Base-by-base conservation (phyloP, 2,113 vertebrate genomes). In the Oreochromis niloticus region DNA sequence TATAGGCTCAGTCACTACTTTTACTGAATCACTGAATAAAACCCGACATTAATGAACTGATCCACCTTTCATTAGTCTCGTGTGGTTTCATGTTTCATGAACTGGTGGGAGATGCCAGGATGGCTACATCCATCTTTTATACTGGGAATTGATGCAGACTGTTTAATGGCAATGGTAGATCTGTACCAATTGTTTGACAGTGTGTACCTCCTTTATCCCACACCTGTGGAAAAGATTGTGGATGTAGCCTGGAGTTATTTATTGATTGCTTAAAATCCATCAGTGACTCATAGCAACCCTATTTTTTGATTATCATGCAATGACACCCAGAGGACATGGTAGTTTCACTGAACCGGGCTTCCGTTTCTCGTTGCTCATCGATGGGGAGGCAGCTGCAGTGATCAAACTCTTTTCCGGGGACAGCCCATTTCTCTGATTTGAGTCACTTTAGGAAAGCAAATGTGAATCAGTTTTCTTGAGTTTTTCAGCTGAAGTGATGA, bases 131-230 rank as follows among this genome's bases (percentile, higher is more conserved):
- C 68, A 73, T 73, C 5, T 73, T 46, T 7, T 73, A 73, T 46
- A 24, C 41, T 1, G 41, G 8, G 0, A 46, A 16, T 46, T 16
- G 0, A 73, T 4, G 41, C 39, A 48, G 13, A 73, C 68, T 73
- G 41, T 73, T 73, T 73, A 73, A 41, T 22, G 11, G 7, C 63
- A 46, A 30, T 17, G 22, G 22, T 73, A 73, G 68, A 73, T 43
- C 39, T 73, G 68, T 41, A 46, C 13, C 22, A 73, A 16, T 10
- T 46, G 66, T 43, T 73, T 73, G 68, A 27, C 68, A 48, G 13
- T 16, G 13, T 48, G 46, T 43, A 43, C 41, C 41, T 12, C 11
- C 41, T 46, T 46, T 46, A 46, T 14, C 41, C 22, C 11, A 24
- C 13, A 27, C 22, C 68, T 46, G 41, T 46, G 22, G 68, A 46